Base-by-base conservation (phyloP, 2,888 invertebrate species). In the Sturmia bella region DNA sequence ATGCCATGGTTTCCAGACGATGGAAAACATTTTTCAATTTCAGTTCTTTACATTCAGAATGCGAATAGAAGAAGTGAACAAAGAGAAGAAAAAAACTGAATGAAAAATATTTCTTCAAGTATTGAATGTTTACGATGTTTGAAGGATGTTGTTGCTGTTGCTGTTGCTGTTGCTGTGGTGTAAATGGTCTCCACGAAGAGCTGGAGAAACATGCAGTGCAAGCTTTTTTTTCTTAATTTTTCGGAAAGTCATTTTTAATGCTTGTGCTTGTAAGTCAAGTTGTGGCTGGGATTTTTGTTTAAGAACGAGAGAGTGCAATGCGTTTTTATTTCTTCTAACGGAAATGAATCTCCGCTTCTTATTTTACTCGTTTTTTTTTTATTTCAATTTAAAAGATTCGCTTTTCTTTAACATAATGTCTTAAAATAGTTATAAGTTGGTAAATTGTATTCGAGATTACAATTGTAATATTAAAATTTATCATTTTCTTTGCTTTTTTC, bases 301-400 rank as follows among this genome's bases (percentile, higher is more conserved):
- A 37, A 11, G 48, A 57, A 9, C n/a, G 21, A 17, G 24, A 56
- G 17, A 56, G 66, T 66, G 41, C 9, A 68, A 3, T 12, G 48
- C 64, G 15, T 76, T 76, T 59, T 66, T 50, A 61, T 52, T 78
- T 63, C 27, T 45, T 27, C 52, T 41, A 63, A 74, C 57, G 82
- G 82, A 82, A 75, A 74, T 82, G 70, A 82, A 78, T 56, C 82
- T 82, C 70, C 70, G 70, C 75, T 82, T 82, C 82, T 75, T 70
- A 59, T 72, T 43, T 59, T 21, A 24, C 24, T 70, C 70, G 37
- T 75, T 57, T 39, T 45, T 59, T 70, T 70, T 32, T 32, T 56
- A 50, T 48, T 50, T 27, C 48, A 32, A 43, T 68, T 68, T 12
- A 24, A 61, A 17, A 43, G 39, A 12, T 27, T 66, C 19, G 43